These are phyloP conservation scores for Drosophila mojavensis DNA, from an alignment of 1,140 invertebrate genomes.

Conservation along the genomic window DNA sequence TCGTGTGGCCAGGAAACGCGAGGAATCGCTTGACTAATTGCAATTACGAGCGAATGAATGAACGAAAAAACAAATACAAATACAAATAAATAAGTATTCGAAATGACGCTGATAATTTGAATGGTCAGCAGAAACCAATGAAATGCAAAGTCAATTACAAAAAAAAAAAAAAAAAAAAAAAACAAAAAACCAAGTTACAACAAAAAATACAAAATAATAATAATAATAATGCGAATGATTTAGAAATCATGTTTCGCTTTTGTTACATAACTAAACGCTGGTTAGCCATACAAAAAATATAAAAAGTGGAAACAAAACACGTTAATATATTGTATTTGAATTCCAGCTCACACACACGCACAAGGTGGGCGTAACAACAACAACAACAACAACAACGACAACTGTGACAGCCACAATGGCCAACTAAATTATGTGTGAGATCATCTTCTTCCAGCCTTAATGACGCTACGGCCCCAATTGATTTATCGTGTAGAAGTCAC, in stretches of 20 bases:
- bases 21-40: slow-evolving; percentile 18
- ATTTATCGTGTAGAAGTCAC: slow-evolving; percentile 23
- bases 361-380: slow-evolving; percentile 20
- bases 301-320: not conserved
- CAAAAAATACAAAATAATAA: too few species aligned
- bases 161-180: not conserved
- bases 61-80: too few species aligned
- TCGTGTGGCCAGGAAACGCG: slow-evolving; percentile 24
- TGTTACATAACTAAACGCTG: slow-evolving; percentile 13
- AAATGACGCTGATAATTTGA: not conserved
- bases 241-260: slow-evolving; percentile 6
- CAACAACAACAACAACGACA: not conserved
- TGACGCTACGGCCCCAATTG: slow-evolving; percentile 12
- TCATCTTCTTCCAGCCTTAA: slow-evolving; percentile 25
- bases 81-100: not conserved
- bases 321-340: slow-evolving; percentile 15
- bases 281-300: not conserved
- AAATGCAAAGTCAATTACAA: slow-evolving; percentile 3
- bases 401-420: slow-evolving; percentile 6
- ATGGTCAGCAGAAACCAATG: not conserved
- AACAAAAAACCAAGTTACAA: too few species aligned
- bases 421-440: slow-evolving; percentile 37
- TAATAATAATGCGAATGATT: slow-evolving; percentile 2
- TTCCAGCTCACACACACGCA: slow-evolving; percentile 5
- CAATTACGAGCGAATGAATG: not conserved